These are phyloP conservation scores for Eubucco bourcierii DNA, from an alignment of 2,113 vertebrate species.

Conservation along the genomic window DNA sequence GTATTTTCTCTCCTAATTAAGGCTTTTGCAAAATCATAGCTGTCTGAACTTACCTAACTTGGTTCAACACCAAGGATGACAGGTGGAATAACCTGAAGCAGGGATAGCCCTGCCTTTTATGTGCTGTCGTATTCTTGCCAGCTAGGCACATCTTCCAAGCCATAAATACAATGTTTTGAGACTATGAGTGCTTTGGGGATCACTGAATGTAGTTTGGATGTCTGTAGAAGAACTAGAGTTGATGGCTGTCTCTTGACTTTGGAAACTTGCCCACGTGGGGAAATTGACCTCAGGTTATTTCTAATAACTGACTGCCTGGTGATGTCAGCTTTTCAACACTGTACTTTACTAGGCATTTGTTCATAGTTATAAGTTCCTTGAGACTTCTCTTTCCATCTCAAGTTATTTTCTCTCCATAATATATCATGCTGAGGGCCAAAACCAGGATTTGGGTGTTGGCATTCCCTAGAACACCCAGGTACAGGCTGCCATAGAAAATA, in stretches of 20 bases:
- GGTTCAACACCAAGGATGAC: background rate
- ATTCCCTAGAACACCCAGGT: background rate
- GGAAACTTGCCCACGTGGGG: background rate
- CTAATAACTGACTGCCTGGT: background rate
- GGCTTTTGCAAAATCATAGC: background rate
- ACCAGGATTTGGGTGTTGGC: background rate
- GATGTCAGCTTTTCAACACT: background rate
- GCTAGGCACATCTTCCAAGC: background rate
- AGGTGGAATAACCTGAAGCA: background rate
- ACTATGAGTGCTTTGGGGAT: background rate
- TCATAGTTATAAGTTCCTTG: background rate
- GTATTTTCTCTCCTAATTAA: conserved; percentile 29
- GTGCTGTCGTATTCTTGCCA: background rate
- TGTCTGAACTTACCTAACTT: background rate
- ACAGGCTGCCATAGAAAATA: background rate
- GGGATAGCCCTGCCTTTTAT: background rate
- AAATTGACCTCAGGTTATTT: background rate
- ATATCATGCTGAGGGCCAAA: background rate
- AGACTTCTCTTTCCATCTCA: background rate
- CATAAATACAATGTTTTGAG: background rate
- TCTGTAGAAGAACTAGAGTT: background rate
- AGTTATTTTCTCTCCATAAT: background rate
- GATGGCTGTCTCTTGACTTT: background rate
- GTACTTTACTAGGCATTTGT: background rate
- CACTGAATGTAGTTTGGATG: background rate